Evolutionary conservation across 2,113 vertebrate species (phyloP).

Genomic region (Saguinus imperator): DNA sequence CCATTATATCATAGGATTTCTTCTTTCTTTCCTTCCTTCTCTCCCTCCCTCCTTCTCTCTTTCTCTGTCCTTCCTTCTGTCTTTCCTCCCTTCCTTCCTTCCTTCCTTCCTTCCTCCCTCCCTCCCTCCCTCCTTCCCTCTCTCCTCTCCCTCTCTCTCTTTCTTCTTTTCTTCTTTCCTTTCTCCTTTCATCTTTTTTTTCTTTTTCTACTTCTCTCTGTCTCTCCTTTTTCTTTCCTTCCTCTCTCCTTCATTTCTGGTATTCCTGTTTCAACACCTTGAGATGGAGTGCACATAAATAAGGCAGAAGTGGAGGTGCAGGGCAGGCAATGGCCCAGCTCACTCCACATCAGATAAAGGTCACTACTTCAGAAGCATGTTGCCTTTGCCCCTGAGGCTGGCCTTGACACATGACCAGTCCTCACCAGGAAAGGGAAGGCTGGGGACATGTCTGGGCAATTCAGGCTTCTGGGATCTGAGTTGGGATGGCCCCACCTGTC

Average conservation of each 20-base stretch:
- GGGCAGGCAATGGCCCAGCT: background rate
- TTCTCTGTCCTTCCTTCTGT: background rate
- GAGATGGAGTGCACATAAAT: rapidly evolving
- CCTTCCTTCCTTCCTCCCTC: background rate
- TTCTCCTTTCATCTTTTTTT: background rate
- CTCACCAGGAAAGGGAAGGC: background rate
- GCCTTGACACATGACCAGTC: background rate
- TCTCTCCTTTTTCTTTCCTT: background rate
- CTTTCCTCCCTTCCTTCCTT: background rate
- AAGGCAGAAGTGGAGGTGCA: rapidly evolving
- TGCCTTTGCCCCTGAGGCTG: background rate
- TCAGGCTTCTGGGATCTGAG: background rate
- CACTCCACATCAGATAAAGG: background rate
- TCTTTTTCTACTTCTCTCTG: background rate
- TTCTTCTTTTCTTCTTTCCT: background rate
- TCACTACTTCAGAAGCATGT: background rate
- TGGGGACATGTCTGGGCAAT: slow-evolving; percentile 51
- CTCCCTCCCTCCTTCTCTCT: background rate
- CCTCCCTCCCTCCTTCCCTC: background rate
- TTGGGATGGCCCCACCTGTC: slow-evolving; percentile 52
- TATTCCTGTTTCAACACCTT: background rate
- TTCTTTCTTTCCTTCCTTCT: background rate
- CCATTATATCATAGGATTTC: rapidly evolving
- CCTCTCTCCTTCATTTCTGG: background rate
- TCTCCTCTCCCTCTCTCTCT: background rate